Base-by-base conservation (phyloP, 2,113 vertebrate species). In the Vimba vimba region DNA sequence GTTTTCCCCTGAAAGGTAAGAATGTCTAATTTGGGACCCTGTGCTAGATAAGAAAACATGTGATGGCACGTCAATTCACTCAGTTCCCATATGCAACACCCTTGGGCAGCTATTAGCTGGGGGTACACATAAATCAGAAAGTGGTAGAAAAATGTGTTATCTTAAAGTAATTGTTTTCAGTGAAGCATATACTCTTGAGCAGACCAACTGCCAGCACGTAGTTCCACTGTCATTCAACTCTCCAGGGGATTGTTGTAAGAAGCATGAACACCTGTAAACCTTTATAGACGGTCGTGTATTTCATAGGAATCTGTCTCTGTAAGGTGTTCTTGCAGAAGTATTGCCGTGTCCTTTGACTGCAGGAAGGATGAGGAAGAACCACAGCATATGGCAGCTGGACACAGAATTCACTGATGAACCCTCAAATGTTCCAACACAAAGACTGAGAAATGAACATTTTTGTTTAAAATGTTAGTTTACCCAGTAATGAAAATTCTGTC, bases 211-310 rank as follows among this genome's bases (percentile, higher is more conserved):
- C 50, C 50, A n/a, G 52, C 30, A 23, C 19, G 57, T 25, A 62
- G 77, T 79, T 62, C n/a, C 39, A 12, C 78, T 62, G 75, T 55
- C 75, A 77, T 77, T 55, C 75, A 33, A 50, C 27, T 52, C 75
- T 77, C 75, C 50, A 12, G 75, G 27, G 74, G 50, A 52, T 27
- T 12, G 2, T 17, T 79, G 57, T 81, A 64, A 66, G n/a, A 81
- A 81, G 77, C 30, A 47, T 27, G 60, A 81, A 81, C 57, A 79
- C 25, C 50, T 77, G 75, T 52, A 77, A 77, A 30, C 15, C 50
- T 77, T 55, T 27, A 55, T 17, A 30, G 75, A 77, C 0, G 50
- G 0, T 52, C 17, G 2, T 77, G 15, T 33, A 55, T 77, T 77
- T 77, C 75, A 77, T 19, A 77, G 75, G 75, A 17, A 15, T 30